Percentiles rank a stretch among this genome's conserved stretches.
Conservation (phyloP, 2,797 vertebrate species). For the Selene dorsalis region DNA sequence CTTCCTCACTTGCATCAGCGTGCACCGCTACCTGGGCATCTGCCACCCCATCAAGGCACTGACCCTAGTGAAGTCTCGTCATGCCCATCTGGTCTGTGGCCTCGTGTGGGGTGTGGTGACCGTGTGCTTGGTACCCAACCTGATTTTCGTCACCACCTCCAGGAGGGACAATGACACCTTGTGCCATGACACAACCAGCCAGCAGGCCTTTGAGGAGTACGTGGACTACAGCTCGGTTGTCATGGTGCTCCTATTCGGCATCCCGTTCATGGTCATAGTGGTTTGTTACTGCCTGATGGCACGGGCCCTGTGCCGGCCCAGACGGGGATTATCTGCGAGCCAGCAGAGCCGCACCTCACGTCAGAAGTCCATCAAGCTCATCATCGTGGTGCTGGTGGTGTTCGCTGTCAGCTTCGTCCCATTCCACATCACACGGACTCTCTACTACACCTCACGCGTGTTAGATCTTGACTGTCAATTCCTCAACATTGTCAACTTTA, state of each 20-base stretch:
- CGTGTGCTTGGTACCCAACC: constrained; percentile 89
- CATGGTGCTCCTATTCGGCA: constrained; percentile 91
- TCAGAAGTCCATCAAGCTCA: constrained; percentile 89
- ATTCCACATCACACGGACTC: constrained; percentile 93
- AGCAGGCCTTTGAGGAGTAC: constrained; percentile 86
- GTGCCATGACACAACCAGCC: constrained; percentile 94
- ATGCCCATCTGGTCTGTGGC: constrained; percentile 86
- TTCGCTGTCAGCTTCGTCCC: constrained; percentile 94
- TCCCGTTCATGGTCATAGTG: constrained; percentile 90
- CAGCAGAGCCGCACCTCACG: constrained; percentile 73
- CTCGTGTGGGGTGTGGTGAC: constrained; percentile 86
- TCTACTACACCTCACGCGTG: constrained; percentile 93
- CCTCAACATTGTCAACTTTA: constrained; percentile 92
- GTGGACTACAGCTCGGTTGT: constrained; percentile 90
- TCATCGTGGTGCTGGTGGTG: constrained; percentile 88
- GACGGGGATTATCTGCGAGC: constrained; percentile 70
- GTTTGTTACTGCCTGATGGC: constrained; percentile 93
- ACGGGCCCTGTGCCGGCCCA: constrained; percentile 82
- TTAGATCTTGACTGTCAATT: constrained; percentile 83
- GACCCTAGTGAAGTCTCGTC: constrained; percentile 83
- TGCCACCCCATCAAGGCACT: constrained; percentile 91
- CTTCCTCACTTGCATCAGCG: constrained; percentile 94
- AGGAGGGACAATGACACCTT: constrained; percentile 85
- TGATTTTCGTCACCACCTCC: constrained; percentile 92
- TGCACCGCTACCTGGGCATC: constrained; percentile 93